Base-by-base conservation (phyloP, 2,888 invertebrate genomes). In the Hofmannophila pseudospretella region DNA sequence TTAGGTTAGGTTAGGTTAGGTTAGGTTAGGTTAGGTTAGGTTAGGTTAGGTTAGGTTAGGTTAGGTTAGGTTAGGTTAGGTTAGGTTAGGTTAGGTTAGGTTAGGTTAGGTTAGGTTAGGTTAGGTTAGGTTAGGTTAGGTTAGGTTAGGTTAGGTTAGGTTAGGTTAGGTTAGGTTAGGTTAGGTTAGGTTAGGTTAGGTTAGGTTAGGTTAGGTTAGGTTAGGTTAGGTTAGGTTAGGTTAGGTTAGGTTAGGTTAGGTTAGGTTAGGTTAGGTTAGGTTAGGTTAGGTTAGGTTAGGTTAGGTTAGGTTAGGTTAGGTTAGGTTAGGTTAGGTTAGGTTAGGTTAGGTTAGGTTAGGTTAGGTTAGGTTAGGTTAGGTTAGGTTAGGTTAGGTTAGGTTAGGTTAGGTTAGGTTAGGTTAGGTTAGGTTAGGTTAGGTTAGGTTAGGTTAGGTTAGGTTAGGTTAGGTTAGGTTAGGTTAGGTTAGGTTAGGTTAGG, bases 21-120 rank as follows among this genome's bases (percentile, higher is more conserved):
- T 42, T 42, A 27, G 44, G 45, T 32, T 44, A 45, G 44, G 44
- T 45, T 45, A 45, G 26, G 45, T 41, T 45, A 42, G 42, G 45
- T 45, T 42, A 45, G 45, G 45, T 45, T 45, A 42, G 45, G 45
- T 45, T 42, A 42, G 45, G 45, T 45, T 45, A 45, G 45, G 45
- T 45, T 45, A 45, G 45, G 45, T 45, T 45, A 45, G 45, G 45
- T 45, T 45, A 45, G 26, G 34, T 34, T 34, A 34, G 34, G 34
- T 34, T 34, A 34, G 34, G 34, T 34, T 34, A 34, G 34, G 34
- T 40, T 40, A 36, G 36, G 36, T 40, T 36, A 33, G 36, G 40
- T 40, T 40, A 40, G 36, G 40, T 40, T 40, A 40, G 36, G 40
- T 40, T 40, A 36, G 36, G 40, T 40, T 33, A 36, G 32, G 30